Evolutionary conservation across 2,797 vertebrate species (phyloP), one percentile per base, ranked within the genome.

Genomic region (Lutjanus campechanus): DNA sequence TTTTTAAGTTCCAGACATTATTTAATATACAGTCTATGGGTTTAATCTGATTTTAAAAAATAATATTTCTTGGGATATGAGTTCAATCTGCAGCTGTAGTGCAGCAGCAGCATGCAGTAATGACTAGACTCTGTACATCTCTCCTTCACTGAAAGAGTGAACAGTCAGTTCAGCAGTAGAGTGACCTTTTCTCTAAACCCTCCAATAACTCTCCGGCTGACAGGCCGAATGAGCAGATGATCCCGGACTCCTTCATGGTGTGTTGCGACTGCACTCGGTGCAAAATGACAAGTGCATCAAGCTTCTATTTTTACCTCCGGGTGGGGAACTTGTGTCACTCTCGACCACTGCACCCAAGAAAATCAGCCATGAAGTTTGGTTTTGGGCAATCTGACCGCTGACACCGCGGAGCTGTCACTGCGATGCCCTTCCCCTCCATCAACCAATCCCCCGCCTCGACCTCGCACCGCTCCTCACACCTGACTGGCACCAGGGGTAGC

Each of bases 371-470:
- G 92, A 94, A 93, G 90, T 93, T 92, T 93, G 94, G 91, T 95
- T 95, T 93, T 89, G 92, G 92, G 88, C 94, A 86, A 94, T 93
- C 89, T 91, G 93, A 94, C 91, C 93, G 91, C 88, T 95, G 95
- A 96, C 94, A 95, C 93, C 89, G 82, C 83, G 19, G 90, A 94
- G 92, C 92, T 95, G 95, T 95, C 95, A 94, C 70, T 68, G 79
- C 73, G 76, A 95, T 95, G 92, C 91, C 90, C 88, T 93, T 92
- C 82, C 73, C 76, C 82, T 91, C 87, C 85, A 69, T 95, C 93
- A 89, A 65, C 66, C 83, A 11, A 61, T 69, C 75, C 78, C 84
- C 61, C 50, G 46, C 85, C 75, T 67, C 76, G 44, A 69, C 84
- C 84, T 79, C 70, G 55, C 85, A 70, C 82, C 74, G 66, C 83